Percentiles rank a stretch among this genome's conserved stretches.
Conservation (phyloP, 1,140 invertebrate species). For the Carcinoscorpius rotundicauda region DNA sequence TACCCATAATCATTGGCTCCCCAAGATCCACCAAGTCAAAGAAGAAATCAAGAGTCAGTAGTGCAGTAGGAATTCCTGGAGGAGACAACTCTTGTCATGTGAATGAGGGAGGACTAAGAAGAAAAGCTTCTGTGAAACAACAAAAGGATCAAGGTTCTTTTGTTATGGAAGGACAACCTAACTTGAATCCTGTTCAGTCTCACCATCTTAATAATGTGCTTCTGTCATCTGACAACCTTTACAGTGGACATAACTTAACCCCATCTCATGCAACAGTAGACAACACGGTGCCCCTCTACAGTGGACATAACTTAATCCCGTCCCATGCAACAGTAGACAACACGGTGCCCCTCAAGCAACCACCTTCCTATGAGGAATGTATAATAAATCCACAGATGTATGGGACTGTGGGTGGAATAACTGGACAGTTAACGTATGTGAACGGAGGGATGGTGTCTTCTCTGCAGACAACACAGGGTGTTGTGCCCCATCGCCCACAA, state of each 20-base stretch:
- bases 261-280: slow-evolving; percentile 3
- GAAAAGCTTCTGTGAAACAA: slow-evolving; percentile 11
- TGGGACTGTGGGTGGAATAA: slow-evolving; percentile 6
- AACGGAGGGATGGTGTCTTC: slow-evolving; percentile 15
- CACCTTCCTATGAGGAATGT: slow-evolving; percentile 76
- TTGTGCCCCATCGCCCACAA: slow-evolving; percentile 63
- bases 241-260: slow-evolving; percentile 6
- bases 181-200: not conserved
- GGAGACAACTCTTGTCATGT: slow-evolving; percentile 5
- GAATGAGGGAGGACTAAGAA: not conserved
- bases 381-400: slow-evolving; percentile 43
- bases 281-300: slow-evolving; percentile 5
- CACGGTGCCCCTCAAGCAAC: slow-evolving; percentile 45
- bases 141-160: slow-evolving; percentile 3
- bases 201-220: not conserved
- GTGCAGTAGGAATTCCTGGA: slow-evolving; percentile 22
- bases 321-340: slow-evolving; percentile 3
- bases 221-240: slow-evolving; percentile 10
- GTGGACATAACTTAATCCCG: slow-evolving; percentile 6
- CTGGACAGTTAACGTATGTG: slow-evolving; percentile 11
- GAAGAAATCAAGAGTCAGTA: slow-evolving; percentile 45
- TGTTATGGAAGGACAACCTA: slow-evolving; percentile 7
- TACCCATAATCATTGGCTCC: slow-evolving; percentile 45
- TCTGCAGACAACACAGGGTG: slow-evolving; percentile 1
- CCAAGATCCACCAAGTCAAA: slow-evolving; percentile 53